Evolutionary conservation across 1,140 invertebrate species (phyloP).

Genomic region (Aphaenogaster floridana): DNA sequence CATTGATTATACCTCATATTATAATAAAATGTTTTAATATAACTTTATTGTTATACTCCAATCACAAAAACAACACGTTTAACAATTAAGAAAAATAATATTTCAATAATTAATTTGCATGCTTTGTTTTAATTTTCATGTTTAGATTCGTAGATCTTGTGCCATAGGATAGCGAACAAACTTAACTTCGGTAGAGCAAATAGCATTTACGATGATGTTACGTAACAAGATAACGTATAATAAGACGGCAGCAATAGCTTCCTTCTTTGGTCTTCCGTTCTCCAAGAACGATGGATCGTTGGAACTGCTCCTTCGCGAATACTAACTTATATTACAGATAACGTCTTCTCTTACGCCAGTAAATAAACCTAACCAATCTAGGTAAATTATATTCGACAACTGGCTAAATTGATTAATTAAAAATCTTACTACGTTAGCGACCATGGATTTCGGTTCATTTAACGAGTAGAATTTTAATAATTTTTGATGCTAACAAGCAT

Average conservation of each 20-base stretch:
- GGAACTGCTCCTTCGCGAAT: background rate
- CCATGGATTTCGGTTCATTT: no score
- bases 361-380: no score
- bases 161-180: background rate
- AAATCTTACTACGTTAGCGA: no score
- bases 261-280: conserved; percentile 33
- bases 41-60: background rate
- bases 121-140: background rate
- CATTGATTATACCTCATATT: background rate
- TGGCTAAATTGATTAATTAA: no score
- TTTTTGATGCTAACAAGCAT: no score
- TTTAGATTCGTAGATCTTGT: conserved; percentile 7
- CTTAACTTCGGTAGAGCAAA: conserved; percentile 8
- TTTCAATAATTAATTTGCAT: background rate
- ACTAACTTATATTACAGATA: background rate
- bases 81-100: background rate
- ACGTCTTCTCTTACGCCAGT: no score
- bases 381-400: no score
- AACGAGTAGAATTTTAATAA: no score
- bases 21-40: conserved; percentile 14
- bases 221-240: conserved; percentile 44
- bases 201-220: conserved; percentile 20
- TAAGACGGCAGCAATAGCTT: conserved; percentile 3
- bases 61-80: background rate
- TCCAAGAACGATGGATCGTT: background rate